phyloP scores from a whole-genome alignment of 2,797 vertebrate genomes.

The Centropyge bicolor region DNA sequence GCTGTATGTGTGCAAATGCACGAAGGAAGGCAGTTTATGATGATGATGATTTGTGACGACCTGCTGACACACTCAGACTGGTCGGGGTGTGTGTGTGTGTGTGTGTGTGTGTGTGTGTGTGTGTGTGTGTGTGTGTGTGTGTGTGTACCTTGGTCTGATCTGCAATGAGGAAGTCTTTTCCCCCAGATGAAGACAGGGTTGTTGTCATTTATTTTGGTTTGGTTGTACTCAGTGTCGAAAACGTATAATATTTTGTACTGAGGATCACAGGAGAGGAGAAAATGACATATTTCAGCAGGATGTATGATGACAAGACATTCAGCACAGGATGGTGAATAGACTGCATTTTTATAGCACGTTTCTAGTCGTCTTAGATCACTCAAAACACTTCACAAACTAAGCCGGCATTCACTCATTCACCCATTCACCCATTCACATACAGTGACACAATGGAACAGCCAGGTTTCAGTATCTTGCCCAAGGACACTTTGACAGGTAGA shows the following conservation, averaged over 20 bases:
- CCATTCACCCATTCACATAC: too few relatives aligned
- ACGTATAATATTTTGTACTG: slow-evolving; percentile 88
- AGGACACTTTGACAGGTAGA: too few relatives aligned
- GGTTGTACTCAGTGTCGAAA: slow-evolving; percentile 86
- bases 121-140: slow-evolving; percentile 10
- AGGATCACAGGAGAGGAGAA: slow-evolving; percentile 20
- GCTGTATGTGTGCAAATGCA: not conserved
- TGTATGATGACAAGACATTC: not conserved
- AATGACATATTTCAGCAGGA: slow-evolving; percentile 10
- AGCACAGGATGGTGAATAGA: not conserved
- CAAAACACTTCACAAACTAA: too few relatives aligned
- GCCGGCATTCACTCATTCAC: too few relatives aligned
- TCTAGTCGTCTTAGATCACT: too few relatives aligned
- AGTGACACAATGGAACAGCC: too few relatives aligned
- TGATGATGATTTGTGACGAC: slow-evolving; percentile 1
- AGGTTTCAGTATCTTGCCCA: too few relatives aligned
- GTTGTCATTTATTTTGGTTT: slow-evolving; percentile 3
- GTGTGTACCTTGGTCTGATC: slow-evolving; percentile 62
- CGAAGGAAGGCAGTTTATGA: slow-evolving; percentile 2
- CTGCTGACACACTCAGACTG: not conserved
- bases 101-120: slow-evolving; percentile 20
- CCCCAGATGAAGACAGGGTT: slow-evolving; percentile 89
- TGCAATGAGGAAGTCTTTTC: slow-evolving; percentile 83
- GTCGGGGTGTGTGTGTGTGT: too few relatives aligned
- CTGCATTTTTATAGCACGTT: too few relatives aligned